A percentile compares a stretch with the other conserved stretches of the same genome.
Evolutionary conservation across 2,113 vertebrate species (phyloP).

Genomic region (Morone chrysops): DNA sequence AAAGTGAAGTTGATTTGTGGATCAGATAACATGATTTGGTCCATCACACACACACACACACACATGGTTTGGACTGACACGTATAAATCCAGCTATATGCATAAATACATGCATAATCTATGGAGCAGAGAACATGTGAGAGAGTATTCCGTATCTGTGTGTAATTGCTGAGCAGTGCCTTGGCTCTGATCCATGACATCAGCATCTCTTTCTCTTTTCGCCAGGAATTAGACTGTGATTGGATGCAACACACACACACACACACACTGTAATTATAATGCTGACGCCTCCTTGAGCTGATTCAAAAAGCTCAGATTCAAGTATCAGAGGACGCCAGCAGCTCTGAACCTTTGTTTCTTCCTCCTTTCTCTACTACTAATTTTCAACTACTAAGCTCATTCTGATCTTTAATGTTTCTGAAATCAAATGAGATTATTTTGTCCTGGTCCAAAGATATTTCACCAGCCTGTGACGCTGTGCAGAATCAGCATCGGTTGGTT

Average conservation of each 20-base stretch:
- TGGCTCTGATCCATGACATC: conserved; percentile 38
- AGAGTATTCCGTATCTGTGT: neutral
- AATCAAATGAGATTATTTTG: neutral
- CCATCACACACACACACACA: conserved; percentile 4
- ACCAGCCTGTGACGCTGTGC: too few relatives aligned
- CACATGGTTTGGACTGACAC: neutral
- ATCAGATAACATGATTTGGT: conserved; percentile 31
- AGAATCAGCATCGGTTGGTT: too few relatives aligned
- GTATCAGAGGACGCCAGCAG: neutral
- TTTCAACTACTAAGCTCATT: neutral
- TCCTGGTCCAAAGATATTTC: too few relatives aligned
- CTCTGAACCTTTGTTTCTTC: conserved; percentile 6
- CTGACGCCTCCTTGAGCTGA: conserved; percentile 9
- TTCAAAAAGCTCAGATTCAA: neutral
- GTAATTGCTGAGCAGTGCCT: conserved; percentile 38
- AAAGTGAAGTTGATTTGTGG: conserved; percentile 22
- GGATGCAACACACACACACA: conserved; percentile 12
- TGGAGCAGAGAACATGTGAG: neutral
- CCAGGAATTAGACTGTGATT: conserved; percentile 23
- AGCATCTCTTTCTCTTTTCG: conserved; percentile 6
- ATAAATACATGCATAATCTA: conserved; percentile 50
- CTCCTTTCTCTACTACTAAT: neutral
- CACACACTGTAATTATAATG: conserved; percentile 18
- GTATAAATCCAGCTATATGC: conserved; percentile 31
- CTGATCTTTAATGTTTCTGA: neutral